phyloP scores from a whole-genome alignment of 2,113 vertebrate genomes.

The Zeus faber region DNA sequence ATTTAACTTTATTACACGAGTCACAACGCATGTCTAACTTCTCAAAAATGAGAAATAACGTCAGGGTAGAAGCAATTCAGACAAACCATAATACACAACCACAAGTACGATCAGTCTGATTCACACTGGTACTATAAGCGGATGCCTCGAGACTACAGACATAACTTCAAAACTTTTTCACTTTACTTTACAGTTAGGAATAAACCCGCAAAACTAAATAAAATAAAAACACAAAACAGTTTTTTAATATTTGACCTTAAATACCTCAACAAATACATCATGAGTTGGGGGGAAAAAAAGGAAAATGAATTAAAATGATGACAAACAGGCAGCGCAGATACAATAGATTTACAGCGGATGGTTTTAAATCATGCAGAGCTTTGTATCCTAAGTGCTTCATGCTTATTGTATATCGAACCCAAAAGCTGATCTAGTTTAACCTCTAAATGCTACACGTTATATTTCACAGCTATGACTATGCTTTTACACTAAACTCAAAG shows the following conservation, averaged over 20 bases:
- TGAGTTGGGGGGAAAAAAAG: background rate
- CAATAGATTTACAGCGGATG: constrained; percentile 3
- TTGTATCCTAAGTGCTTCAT: background rate
- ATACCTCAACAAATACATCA: too few relatives aligned
- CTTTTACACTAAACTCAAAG: constrained; percentile 1
- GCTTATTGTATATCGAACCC: background rate
- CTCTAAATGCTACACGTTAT: too few relatives aligned
- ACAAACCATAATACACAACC: too few relatives aligned
- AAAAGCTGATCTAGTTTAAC: too few relatives aligned
- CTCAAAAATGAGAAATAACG: background rate
- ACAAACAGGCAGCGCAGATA: background rate
- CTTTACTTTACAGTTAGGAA: too few relatives aligned
- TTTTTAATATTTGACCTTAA: too few relatives aligned
- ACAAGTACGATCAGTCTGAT: too few relatives aligned
- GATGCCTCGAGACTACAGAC: too few relatives aligned
- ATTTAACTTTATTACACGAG: constrained; percentile 20
- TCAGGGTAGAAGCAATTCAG: background rate
- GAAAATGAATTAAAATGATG: background rate
- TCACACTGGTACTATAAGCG: too few relatives aligned
- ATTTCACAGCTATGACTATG: constrained; percentile 6
- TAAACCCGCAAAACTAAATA: too few relatives aligned
- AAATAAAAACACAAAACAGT: background rate
- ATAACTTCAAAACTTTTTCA: too few relatives aligned
- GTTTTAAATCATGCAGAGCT: constrained; percentile 15
- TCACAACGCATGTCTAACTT: constrained; percentile 32